These are phyloP conservation scores for Meta bourneti DNA, from an alignment of 2,888 invertebrate genomes.

Conservation along the genomic window DNA sequence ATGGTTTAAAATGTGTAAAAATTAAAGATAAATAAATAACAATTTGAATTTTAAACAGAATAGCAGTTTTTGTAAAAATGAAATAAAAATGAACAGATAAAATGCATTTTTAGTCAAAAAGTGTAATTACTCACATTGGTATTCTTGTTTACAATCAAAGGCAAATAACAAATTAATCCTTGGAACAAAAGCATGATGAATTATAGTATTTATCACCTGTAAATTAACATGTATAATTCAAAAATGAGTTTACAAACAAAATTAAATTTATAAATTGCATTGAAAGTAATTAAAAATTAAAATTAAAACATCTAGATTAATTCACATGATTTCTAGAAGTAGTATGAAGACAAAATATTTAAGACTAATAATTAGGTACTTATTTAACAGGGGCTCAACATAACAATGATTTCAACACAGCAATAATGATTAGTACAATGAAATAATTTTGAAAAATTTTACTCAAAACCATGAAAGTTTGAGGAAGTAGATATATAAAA, in stretches of 20 bases:
- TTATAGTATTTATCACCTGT: conserved; percentile 86
- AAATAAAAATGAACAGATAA: neutral
- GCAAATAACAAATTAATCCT: conserved; percentile 92
- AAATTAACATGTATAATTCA: conserved; percentile 41
- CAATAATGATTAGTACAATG: neutral
- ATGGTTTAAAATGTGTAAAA: neutral
- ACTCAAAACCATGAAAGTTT: no score
- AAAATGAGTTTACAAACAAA: neutral
- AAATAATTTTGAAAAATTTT: neutral
- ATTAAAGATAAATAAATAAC: no score
- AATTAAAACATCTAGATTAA: conserved; percentile 18
- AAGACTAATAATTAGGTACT: no score
- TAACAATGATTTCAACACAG: no score
- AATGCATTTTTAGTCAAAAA: neutral
- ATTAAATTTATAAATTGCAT: neutral
- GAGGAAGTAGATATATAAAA: no score
- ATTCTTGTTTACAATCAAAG: conserved; percentile 85
- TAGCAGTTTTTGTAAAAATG: neutral
- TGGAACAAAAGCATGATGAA: conserved; percentile 93
- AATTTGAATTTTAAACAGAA: no score
- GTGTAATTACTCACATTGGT: conserved; percentile 53
- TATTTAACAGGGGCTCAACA: no score
- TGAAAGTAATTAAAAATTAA: neutral
- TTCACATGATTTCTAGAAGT: conserved; percentile 3
- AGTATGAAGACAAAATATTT: neutral